These are phyloP conservation scores for Poeciliopsis retropinna DNA, from an alignment of 2,113 vertebrate species.

Conservation along the genomic window DNA sequence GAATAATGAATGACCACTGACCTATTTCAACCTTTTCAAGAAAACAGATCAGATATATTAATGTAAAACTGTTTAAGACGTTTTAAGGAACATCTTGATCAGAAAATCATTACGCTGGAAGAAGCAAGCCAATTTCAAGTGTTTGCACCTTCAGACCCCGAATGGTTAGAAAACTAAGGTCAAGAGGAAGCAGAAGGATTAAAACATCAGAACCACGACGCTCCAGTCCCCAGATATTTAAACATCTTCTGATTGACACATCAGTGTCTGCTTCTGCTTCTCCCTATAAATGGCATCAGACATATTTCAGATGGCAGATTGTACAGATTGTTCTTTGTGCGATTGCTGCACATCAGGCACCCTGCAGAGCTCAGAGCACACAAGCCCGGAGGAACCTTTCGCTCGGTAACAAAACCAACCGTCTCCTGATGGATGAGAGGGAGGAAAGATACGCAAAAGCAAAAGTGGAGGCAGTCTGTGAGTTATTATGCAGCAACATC, in stretches of 20 bases:
- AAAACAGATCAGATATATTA: no score
- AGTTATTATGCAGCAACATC: constrained; percentile 45
- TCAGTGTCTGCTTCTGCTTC: no score
- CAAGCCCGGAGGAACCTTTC: constrained; percentile 43
- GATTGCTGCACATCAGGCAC: constrained; percentile 33
- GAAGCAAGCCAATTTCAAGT: background rate
- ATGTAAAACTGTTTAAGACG: no score
- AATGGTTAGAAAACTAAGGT: background rate
- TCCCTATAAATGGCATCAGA: constrained; percentile 16
- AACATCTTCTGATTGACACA: no score
- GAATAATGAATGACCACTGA: no score
- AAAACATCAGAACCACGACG: background rate
- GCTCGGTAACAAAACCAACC: constrained; percentile 14
- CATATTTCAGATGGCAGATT: constrained; percentile 30
- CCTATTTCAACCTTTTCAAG: no score
- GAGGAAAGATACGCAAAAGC: constrained; percentile 33
- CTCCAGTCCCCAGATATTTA: background rate
- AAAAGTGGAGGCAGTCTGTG: constrained; percentile 27
- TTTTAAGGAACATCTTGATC: background rate
- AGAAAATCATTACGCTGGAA: background rate
- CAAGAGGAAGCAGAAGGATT: background rate
- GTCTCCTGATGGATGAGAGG: constrained; percentile 39
- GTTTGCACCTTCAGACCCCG: background rate
- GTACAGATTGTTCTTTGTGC: constrained; percentile 38
- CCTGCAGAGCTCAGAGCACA: constrained; percentile 38